Base-by-base conservation (phyloP, 2,113 vertebrate genomes). In the Hydropotes inermis region DNA sequence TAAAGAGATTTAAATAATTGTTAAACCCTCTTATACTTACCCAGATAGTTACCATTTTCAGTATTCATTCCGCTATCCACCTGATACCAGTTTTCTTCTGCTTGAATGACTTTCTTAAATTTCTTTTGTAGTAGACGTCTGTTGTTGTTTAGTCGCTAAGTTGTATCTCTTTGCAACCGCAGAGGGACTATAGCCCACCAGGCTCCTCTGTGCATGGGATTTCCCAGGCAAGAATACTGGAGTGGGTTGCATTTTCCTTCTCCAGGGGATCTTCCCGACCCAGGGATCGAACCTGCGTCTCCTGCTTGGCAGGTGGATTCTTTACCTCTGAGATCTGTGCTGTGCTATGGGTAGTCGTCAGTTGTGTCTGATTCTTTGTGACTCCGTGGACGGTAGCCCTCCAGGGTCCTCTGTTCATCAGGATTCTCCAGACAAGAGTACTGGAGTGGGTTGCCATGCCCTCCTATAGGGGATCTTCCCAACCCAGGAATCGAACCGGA, bases 221-320 rank as follows among this genome's bases (percentile, higher is more conserved):
- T 36, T 36, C n/a, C 64, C n/a, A 36, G n/a, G 64, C n/a, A 36
- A 70, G 64, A 36, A 70, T 11, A 70, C 64, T 70, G n/a, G 17
- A 70, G n/a, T 70, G 17, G 64, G 64, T 36, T 21, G 64, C n/a
- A 4, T 21, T 67, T 67, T 67, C 64, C 64, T 67, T 67, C 17
- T 67, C 64, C 17, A 67, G 64, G 64, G 17, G 64, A 67, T 11
- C 33, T 67, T 67, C 17, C 64, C 17, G 5, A 21, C n/a, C 33
- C 64, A 36, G n/a, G n/a, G n/a, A 67, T 36, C 9, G 3, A 36
- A 36, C 8, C 33, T 0, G 0, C 4, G 0, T 36, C 33, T 67
- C 33, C 64, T 21, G 2, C 17, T 36, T 36, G n/a, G 33, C 8
- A 4, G n/a, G 17, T 36, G 17, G 17, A 36, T 67, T 36, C 64